phyloP scores from a whole-genome alignment of 2,113 vertebrate species.

The Platichthys stellatus region DNA sequence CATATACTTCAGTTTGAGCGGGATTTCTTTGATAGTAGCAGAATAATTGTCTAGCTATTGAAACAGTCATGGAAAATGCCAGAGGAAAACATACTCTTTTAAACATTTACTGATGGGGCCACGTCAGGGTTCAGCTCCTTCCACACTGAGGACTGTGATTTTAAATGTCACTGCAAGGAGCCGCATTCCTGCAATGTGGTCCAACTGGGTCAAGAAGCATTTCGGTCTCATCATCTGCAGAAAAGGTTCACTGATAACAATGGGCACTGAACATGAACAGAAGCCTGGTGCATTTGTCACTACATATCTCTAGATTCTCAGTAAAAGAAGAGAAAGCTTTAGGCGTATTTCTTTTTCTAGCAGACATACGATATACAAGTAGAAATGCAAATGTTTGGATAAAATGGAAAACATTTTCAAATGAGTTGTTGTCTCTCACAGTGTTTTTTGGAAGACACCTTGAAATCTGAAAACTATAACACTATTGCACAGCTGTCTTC shows the following conservation, averaged over 20 bases:
- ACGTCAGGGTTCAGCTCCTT: slow-evolving; percentile 52
- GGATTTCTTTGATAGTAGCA: neutral
- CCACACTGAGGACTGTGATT: slow-evolving; percentile 61
- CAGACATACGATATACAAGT: neutral
- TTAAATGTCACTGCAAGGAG: slow-evolving; percentile 65
- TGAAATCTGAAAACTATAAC: neutral
- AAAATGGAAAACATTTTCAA: slow-evolving; percentile 16
- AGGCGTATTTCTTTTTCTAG: slow-evolving; percentile 1
- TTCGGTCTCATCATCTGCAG: slow-evolving; percentile 49
- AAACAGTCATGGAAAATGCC: slow-evolving; percentile 7
- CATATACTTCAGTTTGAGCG: neutral
- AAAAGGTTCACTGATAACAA: slow-evolving; percentile 44
- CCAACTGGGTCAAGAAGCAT: slow-evolving; percentile 67
- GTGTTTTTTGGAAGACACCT: neutral
- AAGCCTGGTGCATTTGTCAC: neutral
- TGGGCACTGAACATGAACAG: neutral
- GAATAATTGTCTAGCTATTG: neutral
- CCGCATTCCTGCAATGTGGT: slow-evolving; percentile 36
- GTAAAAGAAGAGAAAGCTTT: neutral
- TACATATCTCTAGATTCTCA: slow-evolving; percentile 13
- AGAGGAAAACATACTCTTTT: slow-evolving; percentile 23
- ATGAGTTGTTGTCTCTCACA: neutral
- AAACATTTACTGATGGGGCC: slow-evolving; percentile 38
- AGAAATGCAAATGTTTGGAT: slow-evolving; percentile 8
- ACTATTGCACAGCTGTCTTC: neutral